Evolutionary conservation across 2,888 invertebrate species (phyloP), one percentile per base, ranked within the genome.

Genomic region (Physocephala rufipes): DNA sequence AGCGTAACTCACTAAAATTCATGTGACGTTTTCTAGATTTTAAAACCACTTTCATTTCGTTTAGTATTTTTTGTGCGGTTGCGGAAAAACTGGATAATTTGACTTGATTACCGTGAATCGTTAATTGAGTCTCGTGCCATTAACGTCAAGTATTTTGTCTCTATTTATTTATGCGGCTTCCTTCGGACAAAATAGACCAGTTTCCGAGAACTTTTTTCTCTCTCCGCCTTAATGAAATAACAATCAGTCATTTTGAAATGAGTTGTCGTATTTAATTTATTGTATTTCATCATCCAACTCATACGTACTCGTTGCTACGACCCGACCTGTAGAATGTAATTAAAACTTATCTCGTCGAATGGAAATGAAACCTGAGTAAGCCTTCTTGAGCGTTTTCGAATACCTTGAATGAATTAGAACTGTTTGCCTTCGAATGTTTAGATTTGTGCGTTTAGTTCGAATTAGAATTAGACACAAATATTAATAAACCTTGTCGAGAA

Each of bases 21-120:
- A n/a, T 12, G 21, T 1, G 19, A n/a, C 4, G 26, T 58, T 58
- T 24, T 58, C 21, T 16, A 24, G 13, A 26, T 58, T 51, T 30
- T 9, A 51, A 45, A 65, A 51, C 45, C 16, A 45, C 67, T 67
- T 67, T 58, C 58, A 15, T 43, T 67, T 67, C 15, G 43, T 26
- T 24, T 55, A 12, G 47, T 1, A 15, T 67, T 67, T 55, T 58
- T 66, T 51, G 51, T 53, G 7, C 51, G 15, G 51, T 36, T 51
- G 21, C 21, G 15, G 62, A 62, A 62, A 49, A 68, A 68, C 51
- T 68, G 68, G 61, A 36, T 62, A 61, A 62, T 68, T 61, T 21
- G 61, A 68, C 68, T 61, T 36, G 68, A 61, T 68, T 68, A 68
- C 68, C 68, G 51, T 68, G 68, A 62, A 51, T 36, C 24, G 49